These are phyloP conservation scores for Mohoua ochrocephala DNA, from an alignment of 2,113 vertebrate species.

Conservation along the genomic window DNA sequence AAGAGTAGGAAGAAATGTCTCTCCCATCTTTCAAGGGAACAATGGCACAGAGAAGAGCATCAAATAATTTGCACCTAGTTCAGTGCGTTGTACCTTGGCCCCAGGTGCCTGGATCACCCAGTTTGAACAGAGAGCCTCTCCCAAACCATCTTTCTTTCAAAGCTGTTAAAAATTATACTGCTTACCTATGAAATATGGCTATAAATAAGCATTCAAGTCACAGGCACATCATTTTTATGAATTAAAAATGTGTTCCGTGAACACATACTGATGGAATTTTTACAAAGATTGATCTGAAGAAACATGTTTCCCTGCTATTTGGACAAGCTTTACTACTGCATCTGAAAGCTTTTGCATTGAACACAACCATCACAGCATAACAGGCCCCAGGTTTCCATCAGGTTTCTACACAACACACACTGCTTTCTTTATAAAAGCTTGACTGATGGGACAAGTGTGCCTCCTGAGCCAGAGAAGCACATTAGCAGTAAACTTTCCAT, in stretches of 20 bases:
- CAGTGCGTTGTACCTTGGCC: neutral
- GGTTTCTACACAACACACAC: neutral
- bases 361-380: neutral
- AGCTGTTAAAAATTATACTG: neutral
- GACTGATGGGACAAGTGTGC: neutral
- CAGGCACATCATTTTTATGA: neutral
- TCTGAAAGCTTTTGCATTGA: neutral
- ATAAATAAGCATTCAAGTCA: neutral
- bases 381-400: neutral
- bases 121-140: neutral
- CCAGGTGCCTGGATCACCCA: neutral
- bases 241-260: neutral
- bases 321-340: neutral
- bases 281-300: neutral
- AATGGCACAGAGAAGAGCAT: neutral
- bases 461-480: neutral
- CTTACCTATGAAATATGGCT: neutral
- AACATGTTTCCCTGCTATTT: neutral
- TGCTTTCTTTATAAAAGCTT: neutral
- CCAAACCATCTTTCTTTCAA: neutral
- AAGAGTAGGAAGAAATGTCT: neutral
- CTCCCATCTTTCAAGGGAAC: neutral
- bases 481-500: neutral
- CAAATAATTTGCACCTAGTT: neutral
- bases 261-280: neutral